Percentiles rank a stretch among this genome's conserved stretches.
phyloP scores from a whole-genome alignment of 2,888 invertebrate genomes.

The Noctua pronuba region DNA sequence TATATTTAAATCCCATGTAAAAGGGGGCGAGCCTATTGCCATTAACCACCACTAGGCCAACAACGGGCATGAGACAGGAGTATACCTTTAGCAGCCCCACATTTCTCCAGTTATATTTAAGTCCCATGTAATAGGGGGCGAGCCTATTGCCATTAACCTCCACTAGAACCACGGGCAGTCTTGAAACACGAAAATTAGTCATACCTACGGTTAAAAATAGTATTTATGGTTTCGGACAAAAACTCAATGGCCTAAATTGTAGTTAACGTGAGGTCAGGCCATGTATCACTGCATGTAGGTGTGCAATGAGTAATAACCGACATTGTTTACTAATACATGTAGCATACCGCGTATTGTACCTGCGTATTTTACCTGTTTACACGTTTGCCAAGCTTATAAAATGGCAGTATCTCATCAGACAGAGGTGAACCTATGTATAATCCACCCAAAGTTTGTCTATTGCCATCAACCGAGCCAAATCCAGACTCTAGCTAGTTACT shows the following conservation, averaged over 20 bases:
- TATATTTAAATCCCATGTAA: no score
- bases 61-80: no score
- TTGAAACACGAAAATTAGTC: background rate
- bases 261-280: background rate
- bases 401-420: background rate
- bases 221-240: background rate
- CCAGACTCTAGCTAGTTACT: background rate
- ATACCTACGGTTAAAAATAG: background rate
- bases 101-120: background rate
- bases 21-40: no score
- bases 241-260: background rate
- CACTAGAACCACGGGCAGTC: background rate
- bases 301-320: background rate
- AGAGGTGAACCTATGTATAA: background rate
- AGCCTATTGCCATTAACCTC: background rate
- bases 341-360: background rate
- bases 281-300: background rate
- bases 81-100: background rate
- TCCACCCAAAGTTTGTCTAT: background rate
- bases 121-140: background rate
- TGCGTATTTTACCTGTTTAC: background rate
- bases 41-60: no score
- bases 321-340: background rate
- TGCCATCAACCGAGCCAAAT: background rate
- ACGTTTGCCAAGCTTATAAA: background rate